Evolutionary conservation across 2,888 invertebrate species (phyloP).

Genomic region (Brachyopa scutellaris): DNA sequence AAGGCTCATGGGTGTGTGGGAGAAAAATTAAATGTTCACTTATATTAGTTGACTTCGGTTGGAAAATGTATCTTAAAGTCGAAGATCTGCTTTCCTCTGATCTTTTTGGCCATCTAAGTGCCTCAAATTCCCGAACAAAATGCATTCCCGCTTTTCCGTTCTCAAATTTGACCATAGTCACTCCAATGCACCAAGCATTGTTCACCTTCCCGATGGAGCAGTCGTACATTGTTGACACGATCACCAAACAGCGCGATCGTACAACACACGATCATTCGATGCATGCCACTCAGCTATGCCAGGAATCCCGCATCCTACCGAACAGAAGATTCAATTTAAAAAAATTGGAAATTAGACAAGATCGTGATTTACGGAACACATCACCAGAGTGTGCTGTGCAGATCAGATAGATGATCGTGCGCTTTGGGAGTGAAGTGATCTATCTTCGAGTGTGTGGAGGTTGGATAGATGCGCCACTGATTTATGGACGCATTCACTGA

Average conservation of each 20-base stretch:
- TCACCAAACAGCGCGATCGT: constrained; percentile 1
- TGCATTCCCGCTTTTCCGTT: constrained; percentile 25
- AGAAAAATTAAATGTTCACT: too few species aligned
- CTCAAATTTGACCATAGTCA: constrained; percentile 46
- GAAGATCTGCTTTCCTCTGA: neutral
- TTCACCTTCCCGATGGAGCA: constrained; percentile 29
- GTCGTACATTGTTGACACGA: constrained; percentile 30
- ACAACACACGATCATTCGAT: constrained; percentile 40
- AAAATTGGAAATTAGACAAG: constrained; percentile 79
- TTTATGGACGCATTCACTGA: constrained; percentile 71
- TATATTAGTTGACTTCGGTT: too few species aligned
- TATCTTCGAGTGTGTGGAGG: constrained; percentile 9
- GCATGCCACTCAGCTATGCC: constrained; percentile 75
- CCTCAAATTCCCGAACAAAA: constrained; percentile 36
- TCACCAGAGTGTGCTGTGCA: constrained; percentile 38
- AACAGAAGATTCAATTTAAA: constrained; percentile 62
- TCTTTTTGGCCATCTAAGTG: constrained; percentile 22
- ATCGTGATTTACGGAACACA: constrained; percentile 80
- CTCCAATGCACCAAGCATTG: constrained; percentile 22
- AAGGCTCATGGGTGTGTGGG: too few species aligned
- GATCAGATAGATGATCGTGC: constrained; percentile 23
- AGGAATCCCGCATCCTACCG: constrained; percentile 75
- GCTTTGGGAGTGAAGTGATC: constrained; percentile 21
- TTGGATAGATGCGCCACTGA: constrained; percentile 66
- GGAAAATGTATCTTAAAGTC: too few species aligned